A percentile compares a stretch with the other conserved stretches of the same genome.
Conservation (phyloP, 2,113 vertebrate genomes). For the Calcarius ornatus region DNA sequence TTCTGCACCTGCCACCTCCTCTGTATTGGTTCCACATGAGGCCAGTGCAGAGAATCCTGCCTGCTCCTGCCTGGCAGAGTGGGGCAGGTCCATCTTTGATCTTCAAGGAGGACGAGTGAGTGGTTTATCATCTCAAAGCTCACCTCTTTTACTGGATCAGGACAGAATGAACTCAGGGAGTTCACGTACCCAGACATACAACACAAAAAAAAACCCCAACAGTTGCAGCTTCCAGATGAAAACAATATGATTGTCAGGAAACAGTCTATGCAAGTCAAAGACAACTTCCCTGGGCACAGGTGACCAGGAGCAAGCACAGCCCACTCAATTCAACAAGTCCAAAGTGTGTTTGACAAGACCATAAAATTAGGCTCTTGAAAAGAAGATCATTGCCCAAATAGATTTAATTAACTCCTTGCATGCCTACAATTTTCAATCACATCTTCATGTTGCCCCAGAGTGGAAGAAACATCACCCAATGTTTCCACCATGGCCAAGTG, state of each 20-base stretch:
- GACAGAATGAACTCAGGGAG: fast-evolving
- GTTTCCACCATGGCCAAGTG: fast-evolving
- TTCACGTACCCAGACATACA: not conserved
- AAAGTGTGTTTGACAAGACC: fast-evolving
- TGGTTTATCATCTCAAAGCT: not conserved
- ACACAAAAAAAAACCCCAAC: fast-evolving
- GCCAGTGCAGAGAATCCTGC: fast-evolving
- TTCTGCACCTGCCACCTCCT: not conserved
- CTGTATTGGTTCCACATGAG: fast-evolving
- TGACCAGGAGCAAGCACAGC: not conserved
- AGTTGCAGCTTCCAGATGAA: not conserved
- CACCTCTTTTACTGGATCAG: not conserved
- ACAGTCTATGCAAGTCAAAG: not conserved
- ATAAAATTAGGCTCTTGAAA: not conserved
- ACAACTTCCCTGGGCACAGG: too few relatives aligned
- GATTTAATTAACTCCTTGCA: not conserved
- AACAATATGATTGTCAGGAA: not conserved
- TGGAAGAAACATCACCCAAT: not conserved
- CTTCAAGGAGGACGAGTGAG: not conserved
- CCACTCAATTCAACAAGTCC: not conserved
- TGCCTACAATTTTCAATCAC: not conserved
- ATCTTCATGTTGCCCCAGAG: fast-evolving
- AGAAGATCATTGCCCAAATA: fast-evolving
- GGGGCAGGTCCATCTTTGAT: not conserved
- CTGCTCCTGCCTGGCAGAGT: not conserved